These are phyloP conservation scores for Ptilonorhynchus violaceus DNA, from an alignment of 2,113 vertebrate genomes.

Conservation along the genomic window DNA sequence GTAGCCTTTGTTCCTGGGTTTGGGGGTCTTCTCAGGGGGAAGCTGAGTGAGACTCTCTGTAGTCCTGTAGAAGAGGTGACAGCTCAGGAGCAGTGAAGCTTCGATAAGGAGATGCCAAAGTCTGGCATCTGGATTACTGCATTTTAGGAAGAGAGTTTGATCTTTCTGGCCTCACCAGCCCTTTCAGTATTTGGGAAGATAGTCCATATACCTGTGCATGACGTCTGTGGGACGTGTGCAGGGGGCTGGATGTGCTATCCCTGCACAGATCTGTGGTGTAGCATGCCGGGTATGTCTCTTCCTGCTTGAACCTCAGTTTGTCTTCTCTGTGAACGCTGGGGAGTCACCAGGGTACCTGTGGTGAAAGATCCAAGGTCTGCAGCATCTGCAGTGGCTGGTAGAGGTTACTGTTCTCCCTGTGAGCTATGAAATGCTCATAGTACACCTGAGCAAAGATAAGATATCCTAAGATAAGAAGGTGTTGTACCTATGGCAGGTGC, in stretches of 20 bases:
- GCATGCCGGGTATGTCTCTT: background rate
- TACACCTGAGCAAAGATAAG: background rate
- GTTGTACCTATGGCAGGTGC: background rate
- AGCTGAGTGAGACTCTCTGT: background rate
- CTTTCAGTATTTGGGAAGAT: background rate
- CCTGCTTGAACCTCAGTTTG: background rate
- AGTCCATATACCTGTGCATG: background rate
- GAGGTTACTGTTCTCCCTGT: background rate
- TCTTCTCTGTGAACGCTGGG: background rate
- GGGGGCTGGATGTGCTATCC: background rate
- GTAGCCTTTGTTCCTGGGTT: background rate
- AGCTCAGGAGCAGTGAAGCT: background rate
- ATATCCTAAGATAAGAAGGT: background rate
- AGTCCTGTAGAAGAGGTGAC: background rate
- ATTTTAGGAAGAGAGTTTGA: background rate
- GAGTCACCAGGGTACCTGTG: background rate
- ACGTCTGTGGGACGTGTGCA: background rate
- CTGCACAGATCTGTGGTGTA: background rate
- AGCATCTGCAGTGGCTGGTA: background rate
- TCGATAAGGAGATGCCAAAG: background rate
- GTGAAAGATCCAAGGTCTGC: background rate
- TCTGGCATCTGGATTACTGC: background rate
- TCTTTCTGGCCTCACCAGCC: background rate
- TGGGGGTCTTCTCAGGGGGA: background rate
- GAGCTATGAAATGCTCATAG: background rate